Conservation (phyloP, 2,113 vertebrate genomes). For the Ptyas mucosa region DNA sequence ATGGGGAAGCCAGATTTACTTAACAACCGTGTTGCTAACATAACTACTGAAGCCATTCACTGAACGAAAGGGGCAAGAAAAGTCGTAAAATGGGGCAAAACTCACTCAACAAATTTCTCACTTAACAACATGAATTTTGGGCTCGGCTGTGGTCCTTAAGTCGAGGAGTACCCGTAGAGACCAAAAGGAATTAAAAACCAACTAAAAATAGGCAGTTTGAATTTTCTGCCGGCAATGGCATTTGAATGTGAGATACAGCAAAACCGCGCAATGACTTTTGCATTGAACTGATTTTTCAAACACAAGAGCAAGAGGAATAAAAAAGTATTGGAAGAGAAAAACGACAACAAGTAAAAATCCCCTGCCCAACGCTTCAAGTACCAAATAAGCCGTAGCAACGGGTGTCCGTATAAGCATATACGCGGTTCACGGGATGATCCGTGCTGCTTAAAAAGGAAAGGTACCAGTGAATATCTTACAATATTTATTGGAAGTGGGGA, state of each 20-base stretch:
- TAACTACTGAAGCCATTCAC: too few relatives aligned
- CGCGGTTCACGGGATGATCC: slow-evolving; percentile 37
- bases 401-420: slow-evolving; percentile 47
- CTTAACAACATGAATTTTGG: neutral
- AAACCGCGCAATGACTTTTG: too few relatives aligned
- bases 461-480: slow-evolving; percentile 62
- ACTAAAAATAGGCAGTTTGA: slow-evolving; percentile 36
- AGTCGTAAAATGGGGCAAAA: too few relatives aligned
- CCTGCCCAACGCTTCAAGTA: slow-evolving; percentile 43
- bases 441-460: slow-evolving; percentile 23
- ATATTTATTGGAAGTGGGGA: slow-evolving; percentile 65
- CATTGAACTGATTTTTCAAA: neutral
- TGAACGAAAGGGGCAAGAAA: too few relatives aligned
- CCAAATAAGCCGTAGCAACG: slow-evolving; percentile 54
- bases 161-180: slow-evolving; percentile 17
- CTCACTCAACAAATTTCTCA: too few relatives aligned
- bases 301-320: neutral
- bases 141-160: slow-evolving; percentile 34
- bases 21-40: too few relatives aligned
- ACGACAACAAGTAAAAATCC: slow-evolving; percentile 50
- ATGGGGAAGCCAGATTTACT: too few relatives aligned
- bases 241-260: neutral
- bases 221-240: slow-evolving; percentile 20
- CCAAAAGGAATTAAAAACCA: slow-evolving; percentile 54
- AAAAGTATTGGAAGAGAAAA: slow-evolving; percentile 51